phyloP scores from a whole-genome alignment of 2,797 vertebrate species.

The Coregonus sp. region DNA sequence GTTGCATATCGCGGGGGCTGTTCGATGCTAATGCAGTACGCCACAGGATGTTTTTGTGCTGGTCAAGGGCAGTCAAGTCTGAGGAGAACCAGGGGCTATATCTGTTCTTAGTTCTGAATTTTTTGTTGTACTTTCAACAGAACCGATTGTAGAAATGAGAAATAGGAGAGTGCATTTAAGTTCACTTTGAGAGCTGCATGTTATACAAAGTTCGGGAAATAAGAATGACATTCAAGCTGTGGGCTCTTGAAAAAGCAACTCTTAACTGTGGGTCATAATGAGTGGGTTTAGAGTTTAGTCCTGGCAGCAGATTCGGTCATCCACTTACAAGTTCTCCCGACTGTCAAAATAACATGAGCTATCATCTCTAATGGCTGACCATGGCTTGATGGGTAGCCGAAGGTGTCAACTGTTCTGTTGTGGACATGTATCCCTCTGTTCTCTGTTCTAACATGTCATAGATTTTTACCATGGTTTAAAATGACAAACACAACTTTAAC shows the following conservation, averaged over 20 bases:
- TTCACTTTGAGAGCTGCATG: background rate
- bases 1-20: too few relatives aligned
- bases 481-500: slow-evolving; percentile 11
- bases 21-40: too few relatives aligned
- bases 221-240: background rate
- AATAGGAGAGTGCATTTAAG: background rate
- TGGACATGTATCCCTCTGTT: background rate
- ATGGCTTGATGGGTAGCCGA: slow-evolving; percentile 29
- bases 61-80: too few relatives aligned
- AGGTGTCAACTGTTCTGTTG: slow-evolving; percentile 33
- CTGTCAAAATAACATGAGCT: slow-evolving; percentile 27
- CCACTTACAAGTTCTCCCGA: slow-evolving; percentile 18
- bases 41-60: too few relatives aligned
- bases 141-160: background rate
- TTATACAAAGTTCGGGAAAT: background rate
- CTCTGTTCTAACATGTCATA: slow-evolving; percentile 6
- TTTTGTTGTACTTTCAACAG: background rate
- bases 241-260: background rate
- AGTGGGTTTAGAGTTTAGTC: slow-evolving; percentile 20
- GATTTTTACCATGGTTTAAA: background rate
- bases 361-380: slow-evolving; percentile 27
- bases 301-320: slow-evolving; percentile 24
- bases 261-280: background rate
- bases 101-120: too few relatives aligned
- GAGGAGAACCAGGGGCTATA: too few relatives aligned